Base-by-base conservation (phyloP, 2,797 vertebrate genomes). In the Mycteria americana region DNA sequence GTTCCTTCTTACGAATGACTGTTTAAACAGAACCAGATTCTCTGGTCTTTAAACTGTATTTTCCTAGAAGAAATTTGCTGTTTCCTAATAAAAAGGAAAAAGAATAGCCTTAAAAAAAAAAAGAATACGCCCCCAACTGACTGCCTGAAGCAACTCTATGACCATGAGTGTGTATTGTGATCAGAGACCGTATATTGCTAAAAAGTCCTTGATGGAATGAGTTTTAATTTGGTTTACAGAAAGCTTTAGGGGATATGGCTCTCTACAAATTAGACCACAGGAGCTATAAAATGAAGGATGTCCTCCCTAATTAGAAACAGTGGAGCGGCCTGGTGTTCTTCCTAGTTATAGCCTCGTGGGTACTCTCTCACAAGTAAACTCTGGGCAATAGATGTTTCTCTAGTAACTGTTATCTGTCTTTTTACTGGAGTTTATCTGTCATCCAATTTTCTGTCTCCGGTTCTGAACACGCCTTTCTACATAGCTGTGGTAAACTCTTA, bases 261-360 rank as follows among this genome's bases (percentile, higher is more conserved):
- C 76, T 91, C 87, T 92, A 95, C 95, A 96, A 97, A 97, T 97
- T 92, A 94, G 88, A 95, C 95, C 94, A 96, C 94, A 95, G 92
- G 94, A 97, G 94, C 94, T 95, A 88, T 96, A 95, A 97, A 95
- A 92, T 96, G 93, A 97, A 97, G 94, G 94, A 97, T 97, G 96
- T 97, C 95, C 92, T 95, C 91, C 90, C 94, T 97, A 96, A 97
- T 97, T 96, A 96, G 94, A 97, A 96, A 97, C 96, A 95, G 92
- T 95, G 91, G 82, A 94, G 93, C 63, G 4, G 81, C 93, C 87
- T 95, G 94, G 93, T 95, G 91, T 93, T 97, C 91, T 89, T 95
- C 89, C 78, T 92, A 62, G 79, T 64, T 95, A 46, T 1, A 81
- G 87, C 92, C 89, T 97, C 41, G 0, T 89, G 94, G 93, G 94